Evolutionary conservation across 2,888 invertebrate species (phyloP).

Genomic region (Tupiocoris notatus): DNA sequence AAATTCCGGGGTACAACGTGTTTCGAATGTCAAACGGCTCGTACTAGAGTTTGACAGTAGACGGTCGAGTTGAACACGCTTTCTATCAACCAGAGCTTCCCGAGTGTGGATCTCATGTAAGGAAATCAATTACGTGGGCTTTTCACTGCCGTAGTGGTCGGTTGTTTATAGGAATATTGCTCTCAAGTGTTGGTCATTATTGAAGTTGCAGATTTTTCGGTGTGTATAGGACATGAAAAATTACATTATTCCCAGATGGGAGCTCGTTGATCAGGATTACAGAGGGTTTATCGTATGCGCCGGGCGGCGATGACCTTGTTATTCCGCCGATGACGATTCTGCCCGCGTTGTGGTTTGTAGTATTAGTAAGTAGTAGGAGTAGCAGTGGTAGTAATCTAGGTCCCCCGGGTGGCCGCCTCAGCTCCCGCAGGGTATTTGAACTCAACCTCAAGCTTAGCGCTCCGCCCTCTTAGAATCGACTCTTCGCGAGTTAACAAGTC

Average conservation of each 20-base stretch:
- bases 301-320: conserved; percentile 27
- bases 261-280: no score
- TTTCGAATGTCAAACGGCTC: not conserved
- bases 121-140: no score
- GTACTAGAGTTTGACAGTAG: not conserved
- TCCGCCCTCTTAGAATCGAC: not conserved
- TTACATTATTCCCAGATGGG: no score
- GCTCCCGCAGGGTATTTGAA: not conserved
- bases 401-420: not conserved
- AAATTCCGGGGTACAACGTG: not conserved
- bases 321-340: conserved; percentile 35
- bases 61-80: no score
- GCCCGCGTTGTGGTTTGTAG: no score
- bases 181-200: no score
- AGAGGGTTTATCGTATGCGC: not conserved
- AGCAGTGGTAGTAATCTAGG: not conserved
- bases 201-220: no score
- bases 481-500: not conserved
- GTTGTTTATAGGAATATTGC: no score
- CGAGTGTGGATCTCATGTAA: no score
- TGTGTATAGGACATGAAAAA: no score
- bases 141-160: no score
- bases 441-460: not conserved
- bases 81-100: no score
- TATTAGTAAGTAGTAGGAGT: not conserved